Conservation (phyloP, 2,797 vertebrate species). For the Coendou prehensilis region DNA sequence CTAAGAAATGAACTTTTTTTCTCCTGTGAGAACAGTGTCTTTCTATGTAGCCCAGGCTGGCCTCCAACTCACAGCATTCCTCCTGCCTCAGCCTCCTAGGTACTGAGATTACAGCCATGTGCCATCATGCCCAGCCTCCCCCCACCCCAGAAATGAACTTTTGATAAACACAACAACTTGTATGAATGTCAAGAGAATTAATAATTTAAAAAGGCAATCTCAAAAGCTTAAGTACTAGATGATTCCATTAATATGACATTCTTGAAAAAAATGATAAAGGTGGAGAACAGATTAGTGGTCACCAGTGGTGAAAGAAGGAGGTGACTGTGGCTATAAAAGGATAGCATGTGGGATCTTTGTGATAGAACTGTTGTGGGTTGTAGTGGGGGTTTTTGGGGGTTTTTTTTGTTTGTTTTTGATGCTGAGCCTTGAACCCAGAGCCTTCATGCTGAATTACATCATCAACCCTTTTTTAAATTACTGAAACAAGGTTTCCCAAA, state of each 20-base stretch:
- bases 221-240: neutral
- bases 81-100: neutral
- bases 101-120: neutral
- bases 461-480: neutral
- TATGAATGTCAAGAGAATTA: conserved; percentile 45
- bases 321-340: neutral
- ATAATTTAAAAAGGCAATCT: neutral
- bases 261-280: conserved; percentile 23
- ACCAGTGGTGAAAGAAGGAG: neutral
- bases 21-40: neutral
- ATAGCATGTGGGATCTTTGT: neutral
- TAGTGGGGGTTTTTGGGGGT: neutral
- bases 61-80: neutral
- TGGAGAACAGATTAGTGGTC: conserved; percentile 32
- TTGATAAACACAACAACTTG: neutral
- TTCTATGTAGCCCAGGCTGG: neutral
- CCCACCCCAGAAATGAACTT: neutral
- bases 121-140: neutral
- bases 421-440: too few relatives aligned
- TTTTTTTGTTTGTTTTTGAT: neutral
- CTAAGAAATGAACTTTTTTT: neutral
- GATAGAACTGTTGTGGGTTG: neutral
- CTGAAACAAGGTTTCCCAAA: neutral
- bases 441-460: neutral
- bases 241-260: conserved; percentile 49